phyloP scores from a whole-genome alignment of 2,797 vertebrate species.

The Cirrhinus molitorella region DNA sequence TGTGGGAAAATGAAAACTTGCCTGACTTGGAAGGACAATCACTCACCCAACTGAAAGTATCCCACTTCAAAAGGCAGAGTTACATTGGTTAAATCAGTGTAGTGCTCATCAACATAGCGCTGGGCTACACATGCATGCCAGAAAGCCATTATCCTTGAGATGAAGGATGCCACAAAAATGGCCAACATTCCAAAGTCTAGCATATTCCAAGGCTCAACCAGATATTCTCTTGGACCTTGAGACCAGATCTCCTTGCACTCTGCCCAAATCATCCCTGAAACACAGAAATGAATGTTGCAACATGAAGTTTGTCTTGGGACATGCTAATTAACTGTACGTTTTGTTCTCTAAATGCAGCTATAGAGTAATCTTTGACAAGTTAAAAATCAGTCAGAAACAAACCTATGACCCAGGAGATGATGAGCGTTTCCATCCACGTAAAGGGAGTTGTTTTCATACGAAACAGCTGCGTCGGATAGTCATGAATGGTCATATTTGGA shows the following conservation, averaged over 20 bases:
- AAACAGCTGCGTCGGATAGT: slow-evolving; percentile 84
- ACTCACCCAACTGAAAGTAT: slow-evolving; percentile 94
- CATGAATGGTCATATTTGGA: slow-evolving; percentile 90
- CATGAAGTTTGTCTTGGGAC: not conserved
- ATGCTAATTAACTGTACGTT: not conserved
- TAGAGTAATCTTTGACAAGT: not conserved
- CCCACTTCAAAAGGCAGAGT: slow-evolving; percentile 87
- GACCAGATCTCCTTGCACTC: slow-evolving; percentile 99
- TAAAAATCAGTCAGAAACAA: slow-evolving; percentile 53
- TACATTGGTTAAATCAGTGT: slow-evolving; percentile 85
- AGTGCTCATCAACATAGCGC: slow-evolving; percentile 83
- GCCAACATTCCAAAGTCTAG: slow-evolving; percentile 98
- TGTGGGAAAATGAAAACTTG: not conserved
- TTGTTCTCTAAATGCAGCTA: not conserved
- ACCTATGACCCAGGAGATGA: slow-evolving; percentile 98
- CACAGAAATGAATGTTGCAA: slow-evolving; percentile 5
- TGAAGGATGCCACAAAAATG: slow-evolving; percentile 96
- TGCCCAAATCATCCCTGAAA: slow-evolving; percentile 97
- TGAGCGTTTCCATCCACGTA: slow-evolving; percentile 98
- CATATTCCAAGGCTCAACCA: slow-evolving; percentile 97
- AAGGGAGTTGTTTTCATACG: slow-evolving; percentile 96
- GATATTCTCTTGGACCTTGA: slow-evolving; percentile 95
- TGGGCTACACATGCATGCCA: slow-evolving; percentile 91
- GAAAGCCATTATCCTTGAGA: slow-evolving; percentile 93
- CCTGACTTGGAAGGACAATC: not conserved